Evolutionary conservation across 2,888 invertebrate species (phyloP).

Genomic region (Drosophila setosimentum): DNA sequence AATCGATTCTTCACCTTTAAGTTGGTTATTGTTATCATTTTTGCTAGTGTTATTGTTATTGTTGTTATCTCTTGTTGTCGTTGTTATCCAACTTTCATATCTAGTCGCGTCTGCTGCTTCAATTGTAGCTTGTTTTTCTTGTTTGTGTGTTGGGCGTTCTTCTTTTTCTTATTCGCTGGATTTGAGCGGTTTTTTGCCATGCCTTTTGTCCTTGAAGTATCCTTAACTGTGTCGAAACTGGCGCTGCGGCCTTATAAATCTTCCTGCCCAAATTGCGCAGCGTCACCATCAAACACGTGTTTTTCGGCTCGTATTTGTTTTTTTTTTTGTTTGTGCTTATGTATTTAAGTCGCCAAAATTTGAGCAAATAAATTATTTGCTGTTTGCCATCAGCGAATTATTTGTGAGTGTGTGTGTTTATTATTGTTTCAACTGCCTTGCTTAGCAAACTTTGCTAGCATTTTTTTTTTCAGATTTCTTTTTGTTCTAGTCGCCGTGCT

Average conservation of each 20-base stretch:
- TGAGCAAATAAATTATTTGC: constrained; percentile 51
- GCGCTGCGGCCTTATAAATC: constrained; percentile 71
- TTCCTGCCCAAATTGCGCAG: constrained; percentile 70
- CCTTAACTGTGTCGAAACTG: constrained; percentile 57
- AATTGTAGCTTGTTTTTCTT: constrained; percentile 39
- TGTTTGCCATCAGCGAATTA: constrained; percentile 39
- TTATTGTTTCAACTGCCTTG: constrained; percentile 15
- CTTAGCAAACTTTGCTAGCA: constrained; percentile 12
- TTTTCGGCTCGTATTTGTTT: constrained; percentile 8
- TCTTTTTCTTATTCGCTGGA: background rate
- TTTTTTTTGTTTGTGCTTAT: constrained; percentile 1
- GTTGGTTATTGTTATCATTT: background rate
- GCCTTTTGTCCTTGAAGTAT: constrained; percentile 67
- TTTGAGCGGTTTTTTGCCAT: constrained; percentile 27
- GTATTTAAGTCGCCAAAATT: constrained; percentile 36
- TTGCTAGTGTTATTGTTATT: background rate
- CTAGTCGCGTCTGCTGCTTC: constrained; percentile 39
- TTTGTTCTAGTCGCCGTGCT: constrained; percentile 53
- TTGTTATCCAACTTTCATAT: constrained; percentile 36
- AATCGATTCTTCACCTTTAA: constrained; percentile 16
- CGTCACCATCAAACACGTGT: constrained; percentile 50
- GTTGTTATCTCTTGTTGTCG: constrained; percentile 9
- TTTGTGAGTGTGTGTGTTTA: constrained; percentile 12
- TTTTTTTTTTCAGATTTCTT: constrained; percentile 29
- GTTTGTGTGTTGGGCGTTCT: constrained; percentile 29